Evolutionary conservation across 2,113 vertebrate species (phyloP).

Genomic region (Ochotona curzoniae): DNA sequence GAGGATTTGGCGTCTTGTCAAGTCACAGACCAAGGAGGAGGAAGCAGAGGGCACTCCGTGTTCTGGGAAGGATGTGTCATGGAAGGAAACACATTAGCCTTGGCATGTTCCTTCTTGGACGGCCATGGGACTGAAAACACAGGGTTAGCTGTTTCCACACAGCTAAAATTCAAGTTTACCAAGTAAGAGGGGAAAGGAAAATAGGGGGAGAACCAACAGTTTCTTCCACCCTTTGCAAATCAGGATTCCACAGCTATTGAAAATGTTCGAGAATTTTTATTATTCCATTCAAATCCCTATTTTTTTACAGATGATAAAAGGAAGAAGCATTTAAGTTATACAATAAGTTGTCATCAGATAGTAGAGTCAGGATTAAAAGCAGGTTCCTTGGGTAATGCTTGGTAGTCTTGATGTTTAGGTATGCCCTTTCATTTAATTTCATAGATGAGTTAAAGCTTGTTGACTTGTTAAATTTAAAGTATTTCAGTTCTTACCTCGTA

Average conservation of each 20-base stretch:
- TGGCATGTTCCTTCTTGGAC: not conserved
- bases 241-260: not conserved
- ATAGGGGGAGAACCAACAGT: not conserved
- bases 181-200: not conserved
- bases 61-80: not conserved
- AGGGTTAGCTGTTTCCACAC: too few relatives aligned
- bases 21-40: not conserved
- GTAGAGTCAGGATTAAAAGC: not conserved
- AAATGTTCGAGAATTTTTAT: slow-evolving; percentile 17
- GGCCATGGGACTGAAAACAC: not conserved
- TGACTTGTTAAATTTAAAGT: not conserved
- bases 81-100: not conserved
- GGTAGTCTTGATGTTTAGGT: slow-evolving; percentile 13
- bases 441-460: not conserved
- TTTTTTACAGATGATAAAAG: not conserved
- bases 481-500: not conserved
- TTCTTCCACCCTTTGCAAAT: not conserved
- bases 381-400: not conserved
- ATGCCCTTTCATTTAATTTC: too few relatives aligned
- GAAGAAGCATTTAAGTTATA: not conserved
- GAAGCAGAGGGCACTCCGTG: not conserved
- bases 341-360: not conserved
- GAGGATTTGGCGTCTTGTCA: not conserved
- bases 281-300: not conserved
- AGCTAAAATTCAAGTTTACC: not conserved